Evolutionary conservation across 2,888 invertebrate species (phyloP).

Genomic region (Microctonus brassicae): DNA sequence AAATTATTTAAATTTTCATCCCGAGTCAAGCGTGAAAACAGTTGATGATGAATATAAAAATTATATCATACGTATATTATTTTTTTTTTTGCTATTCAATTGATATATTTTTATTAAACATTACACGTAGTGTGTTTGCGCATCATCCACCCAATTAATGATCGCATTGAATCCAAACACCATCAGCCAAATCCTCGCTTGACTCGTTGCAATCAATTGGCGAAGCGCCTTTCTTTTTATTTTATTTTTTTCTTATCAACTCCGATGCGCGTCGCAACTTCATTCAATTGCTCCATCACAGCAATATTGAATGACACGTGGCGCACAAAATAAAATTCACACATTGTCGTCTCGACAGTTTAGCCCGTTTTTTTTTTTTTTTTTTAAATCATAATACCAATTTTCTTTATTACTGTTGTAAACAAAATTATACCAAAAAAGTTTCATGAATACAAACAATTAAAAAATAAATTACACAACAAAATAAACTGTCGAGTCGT

Average conservation of each 20-base stretch:
- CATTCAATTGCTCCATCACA: constrained; percentile 33
- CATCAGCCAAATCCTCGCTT: constrained; percentile 40
- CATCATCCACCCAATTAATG: background rate
- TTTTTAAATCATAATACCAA: too few relatives aligned
- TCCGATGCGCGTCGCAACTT: constrained; percentile 40
- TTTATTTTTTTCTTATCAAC: constrained; percentile 29
- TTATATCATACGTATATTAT: background rate
- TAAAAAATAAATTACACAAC: background rate
- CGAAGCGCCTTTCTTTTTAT: constrained; percentile 34
- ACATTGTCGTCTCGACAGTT: constrained; percentile 37
- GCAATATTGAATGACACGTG: constrained; percentile 34
- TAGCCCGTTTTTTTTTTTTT: background rate
- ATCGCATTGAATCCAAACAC: constrained; percentile 22
- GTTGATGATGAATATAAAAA: background rate
- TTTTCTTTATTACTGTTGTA: too few relatives aligned
- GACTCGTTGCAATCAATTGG: constrained; percentile 39
- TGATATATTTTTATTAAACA: background rate
- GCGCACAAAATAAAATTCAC: constrained; percentile 31
- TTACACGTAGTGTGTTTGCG: constrained; percentile 26
- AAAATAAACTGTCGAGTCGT: constrained; percentile 2
- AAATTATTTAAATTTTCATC: constrained; percentile 56
- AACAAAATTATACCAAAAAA: too few relatives aligned
- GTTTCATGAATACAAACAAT: too few relatives aligned
- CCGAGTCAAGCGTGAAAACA: constrained; percentile 14
- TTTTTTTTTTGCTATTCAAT: background rate